Conservation (phyloP, 2,113 vertebrate genomes). For the Corythoichthys haematopterus region DNA sequence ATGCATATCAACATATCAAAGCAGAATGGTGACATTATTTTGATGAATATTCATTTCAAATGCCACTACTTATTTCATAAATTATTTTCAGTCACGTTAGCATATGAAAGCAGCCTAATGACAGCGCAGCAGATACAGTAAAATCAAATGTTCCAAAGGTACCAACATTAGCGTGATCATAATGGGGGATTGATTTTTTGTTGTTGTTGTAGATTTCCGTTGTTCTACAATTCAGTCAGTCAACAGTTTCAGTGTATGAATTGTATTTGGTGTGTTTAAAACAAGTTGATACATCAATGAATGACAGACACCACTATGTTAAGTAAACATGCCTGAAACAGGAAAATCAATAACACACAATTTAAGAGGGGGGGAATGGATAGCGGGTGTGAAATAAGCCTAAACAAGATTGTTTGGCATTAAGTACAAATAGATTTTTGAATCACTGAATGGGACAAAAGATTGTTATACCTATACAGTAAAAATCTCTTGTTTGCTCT, state of each 20-base stretch:
- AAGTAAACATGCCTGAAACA: background rate
- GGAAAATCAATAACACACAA: slow-evolving; percentile 1
- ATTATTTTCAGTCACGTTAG: background rate
- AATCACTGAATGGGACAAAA: background rate
- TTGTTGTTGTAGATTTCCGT: background rate
- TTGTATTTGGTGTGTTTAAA: no score
- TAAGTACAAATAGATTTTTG: background rate
- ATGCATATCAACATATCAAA: background rate
- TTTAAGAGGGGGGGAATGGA: background rate
- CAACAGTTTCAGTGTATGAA: background rate
- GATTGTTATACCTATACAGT: background rate
- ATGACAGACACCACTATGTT: background rate
- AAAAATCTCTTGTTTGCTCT: background rate
- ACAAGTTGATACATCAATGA: background rate
- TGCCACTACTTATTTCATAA: no score
- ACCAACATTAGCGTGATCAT: background rate
- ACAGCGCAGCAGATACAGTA: background rate
- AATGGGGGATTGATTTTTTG: background rate
- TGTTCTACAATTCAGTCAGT: background rate
- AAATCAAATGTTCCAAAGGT: background rate
- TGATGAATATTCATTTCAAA: background rate
- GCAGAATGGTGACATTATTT: background rate
- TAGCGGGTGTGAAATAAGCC: background rate
- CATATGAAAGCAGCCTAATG: background rate
- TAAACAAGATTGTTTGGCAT: background rate